Conservation (phyloP, 2,113 vertebrate species). For the Chiloscyllium plagiosum region DNA sequence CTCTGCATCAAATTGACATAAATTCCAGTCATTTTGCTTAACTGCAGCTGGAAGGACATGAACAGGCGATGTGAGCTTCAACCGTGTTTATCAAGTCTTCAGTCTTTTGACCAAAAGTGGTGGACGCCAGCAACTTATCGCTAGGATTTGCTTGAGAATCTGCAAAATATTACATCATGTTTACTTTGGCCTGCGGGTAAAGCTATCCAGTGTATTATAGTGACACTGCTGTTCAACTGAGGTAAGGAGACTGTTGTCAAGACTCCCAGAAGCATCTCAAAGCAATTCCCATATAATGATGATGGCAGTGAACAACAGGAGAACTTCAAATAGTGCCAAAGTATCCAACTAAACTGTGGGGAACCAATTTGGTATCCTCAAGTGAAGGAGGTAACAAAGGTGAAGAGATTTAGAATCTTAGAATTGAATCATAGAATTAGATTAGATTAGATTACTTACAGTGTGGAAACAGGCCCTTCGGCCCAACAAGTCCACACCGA, state of each 20-base stretch:
- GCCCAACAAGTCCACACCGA: too few species aligned
- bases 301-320: background rate
- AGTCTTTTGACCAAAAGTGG: background rate
- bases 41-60: background rate
- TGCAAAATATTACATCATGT: constrained; percentile 13
- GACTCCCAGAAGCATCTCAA: background rate
- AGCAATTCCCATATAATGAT: background rate
- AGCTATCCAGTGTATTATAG: background rate
- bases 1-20: background rate
- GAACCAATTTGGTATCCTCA: too few species aligned
- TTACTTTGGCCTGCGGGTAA: background rate
- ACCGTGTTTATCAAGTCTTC: background rate
- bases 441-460: too few species aligned
- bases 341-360: too few species aligned
- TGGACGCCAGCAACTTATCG: background rate
- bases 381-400: too few species aligned
- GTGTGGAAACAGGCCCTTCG: too few species aligned
- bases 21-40: background rate
- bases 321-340: background rate
- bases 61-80: constrained; percentile 1
- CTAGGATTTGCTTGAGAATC: background rate
- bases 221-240: background rate
- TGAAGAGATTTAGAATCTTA: too few species aligned
- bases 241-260: background rate
- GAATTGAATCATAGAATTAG: too few species aligned